These are phyloP conservation scores for Tachyglossus aculeatus DNA, from an alignment of 2,797 vertebrate species.

Conservation along the genomic window DNA sequence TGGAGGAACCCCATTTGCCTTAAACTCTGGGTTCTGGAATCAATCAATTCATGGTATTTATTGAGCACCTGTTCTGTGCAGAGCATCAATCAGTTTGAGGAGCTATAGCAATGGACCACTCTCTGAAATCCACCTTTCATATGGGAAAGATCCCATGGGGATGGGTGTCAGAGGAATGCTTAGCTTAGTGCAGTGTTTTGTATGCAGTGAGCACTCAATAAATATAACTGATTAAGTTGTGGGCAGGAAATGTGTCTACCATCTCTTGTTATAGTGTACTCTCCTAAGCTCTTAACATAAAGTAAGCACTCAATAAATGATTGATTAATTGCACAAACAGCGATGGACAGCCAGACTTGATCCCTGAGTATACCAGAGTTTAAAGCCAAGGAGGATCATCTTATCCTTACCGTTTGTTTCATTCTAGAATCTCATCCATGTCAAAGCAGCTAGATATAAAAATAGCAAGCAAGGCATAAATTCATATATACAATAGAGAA, in stretches of 20 bases:
- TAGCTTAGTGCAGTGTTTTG: too few relatives aligned
- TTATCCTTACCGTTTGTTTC: neutral
- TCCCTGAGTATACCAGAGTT: neutral
- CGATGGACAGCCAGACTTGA: neutral
- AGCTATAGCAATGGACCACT: neutral
- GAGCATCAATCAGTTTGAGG: neutral
- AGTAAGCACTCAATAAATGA: too few relatives aligned
- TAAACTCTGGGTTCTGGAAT: too few relatives aligned
- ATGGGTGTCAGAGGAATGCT: constrained; percentile 7
- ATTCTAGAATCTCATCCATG: neutral
- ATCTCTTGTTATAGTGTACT: too few relatives aligned
- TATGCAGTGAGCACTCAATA: too few relatives aligned
- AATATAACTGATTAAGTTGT: too few relatives aligned
- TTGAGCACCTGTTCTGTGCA: too few relatives aligned
- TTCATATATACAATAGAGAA: neutral
- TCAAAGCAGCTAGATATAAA: neutral
- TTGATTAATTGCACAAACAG: too few relatives aligned
- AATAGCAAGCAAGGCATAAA: neutral
- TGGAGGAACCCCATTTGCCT: too few relatives aligned
- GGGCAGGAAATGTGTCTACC: too few relatives aligned
- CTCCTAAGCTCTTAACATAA: too few relatives aligned
- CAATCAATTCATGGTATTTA: too few relatives aligned
- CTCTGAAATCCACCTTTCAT: neutral
- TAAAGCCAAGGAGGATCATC: neutral
- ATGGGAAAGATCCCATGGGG: neutral